Percentiles rank a stretch among this genome's conserved stretches.
These are phyloP conservation scores for Pentalonia nigronervosa DNA, from an alignment of 1,140 invertebrate species.

Conservation along the genomic window DNA sequence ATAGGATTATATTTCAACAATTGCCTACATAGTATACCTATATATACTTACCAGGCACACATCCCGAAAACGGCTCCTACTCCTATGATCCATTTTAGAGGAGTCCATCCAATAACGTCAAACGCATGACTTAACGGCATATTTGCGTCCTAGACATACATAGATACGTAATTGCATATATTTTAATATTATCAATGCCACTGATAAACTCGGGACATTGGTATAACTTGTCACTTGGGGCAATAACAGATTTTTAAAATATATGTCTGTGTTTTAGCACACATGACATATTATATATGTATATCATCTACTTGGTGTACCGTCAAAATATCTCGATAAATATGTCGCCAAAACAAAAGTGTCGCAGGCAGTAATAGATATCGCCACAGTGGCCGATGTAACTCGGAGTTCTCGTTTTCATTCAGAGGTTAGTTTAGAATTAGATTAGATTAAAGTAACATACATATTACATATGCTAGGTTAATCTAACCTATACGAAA, in stretches of 20 bases:
- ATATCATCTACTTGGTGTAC: too few species aligned
- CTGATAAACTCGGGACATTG: neutral
- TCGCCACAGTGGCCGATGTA: too few species aligned
- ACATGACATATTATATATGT: too few species aligned
- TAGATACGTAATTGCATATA: conserved; percentile 64
- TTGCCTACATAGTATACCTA: neutral
- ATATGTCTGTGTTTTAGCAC: neutral
- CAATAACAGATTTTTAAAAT: neutral
- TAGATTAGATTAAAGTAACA: too few species aligned
- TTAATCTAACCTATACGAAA: too few species aligned
- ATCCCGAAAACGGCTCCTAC: conserved; percentile 88
- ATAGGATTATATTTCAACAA: neutral
- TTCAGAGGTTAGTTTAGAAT: too few species aligned
- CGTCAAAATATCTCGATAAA: too few species aligned
- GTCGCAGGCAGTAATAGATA: too few species aligned
- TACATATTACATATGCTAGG: too few species aligned
- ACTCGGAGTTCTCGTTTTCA: too few species aligned
- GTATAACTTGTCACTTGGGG: neutral
- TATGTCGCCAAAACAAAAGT: too few species aligned
- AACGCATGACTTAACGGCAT: conserved; percentile 88
- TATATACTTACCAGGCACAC: conserved; percentile 68
- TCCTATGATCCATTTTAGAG: conserved; percentile 87
- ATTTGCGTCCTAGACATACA: conserved; percentile 80
- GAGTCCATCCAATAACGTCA: conserved; percentile 73
- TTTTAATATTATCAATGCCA: neutral